Evolutionary conservation across 1,140 invertebrate species (phyloP).

Genomic region (Drosophila serrata): DNA sequence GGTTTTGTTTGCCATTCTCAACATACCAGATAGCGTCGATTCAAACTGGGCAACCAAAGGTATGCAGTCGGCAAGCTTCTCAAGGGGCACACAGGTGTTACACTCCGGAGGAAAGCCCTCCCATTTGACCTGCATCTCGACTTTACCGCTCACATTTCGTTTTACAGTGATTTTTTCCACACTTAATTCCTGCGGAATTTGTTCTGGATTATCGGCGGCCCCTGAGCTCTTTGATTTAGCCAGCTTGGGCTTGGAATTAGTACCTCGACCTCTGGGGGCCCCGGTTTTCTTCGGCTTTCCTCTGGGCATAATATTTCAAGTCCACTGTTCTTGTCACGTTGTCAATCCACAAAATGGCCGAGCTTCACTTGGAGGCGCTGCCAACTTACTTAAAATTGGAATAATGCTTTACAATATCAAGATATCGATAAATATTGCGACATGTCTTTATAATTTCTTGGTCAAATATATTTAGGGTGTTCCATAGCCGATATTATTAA

Average conservation of each 20-base stretch:
- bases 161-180: constrained; percentile 46
- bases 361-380: not conserved
- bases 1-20: no score
- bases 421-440: not conserved
- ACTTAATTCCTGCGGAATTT: not conserved
- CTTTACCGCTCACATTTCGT: constrained; percentile 14
- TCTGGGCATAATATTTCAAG: not conserved
- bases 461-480: not conserved
- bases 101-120: not conserved
- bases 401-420: not conserved
- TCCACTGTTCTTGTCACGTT: not conserved
- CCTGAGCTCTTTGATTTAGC: no score
- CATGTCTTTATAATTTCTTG: not conserved
- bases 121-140: constrained; percentile 50
- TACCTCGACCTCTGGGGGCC: no score
- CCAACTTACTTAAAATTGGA: not conserved
- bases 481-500: not conserved
- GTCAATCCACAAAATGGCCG: not conserved
- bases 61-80: constrained; percentile 27
- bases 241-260: not conserved
- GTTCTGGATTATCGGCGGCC: not conserved
- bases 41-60: constrained; percentile 30
- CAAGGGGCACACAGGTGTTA: constrained; percentile 48
- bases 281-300: not conserved
- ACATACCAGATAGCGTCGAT: not conserved